Percentiles rank a stretch among this genome's conserved stretches.
Conservation (phyloP, 2,888 invertebrate species). For the Drosophila subsilvestris region DNA sequence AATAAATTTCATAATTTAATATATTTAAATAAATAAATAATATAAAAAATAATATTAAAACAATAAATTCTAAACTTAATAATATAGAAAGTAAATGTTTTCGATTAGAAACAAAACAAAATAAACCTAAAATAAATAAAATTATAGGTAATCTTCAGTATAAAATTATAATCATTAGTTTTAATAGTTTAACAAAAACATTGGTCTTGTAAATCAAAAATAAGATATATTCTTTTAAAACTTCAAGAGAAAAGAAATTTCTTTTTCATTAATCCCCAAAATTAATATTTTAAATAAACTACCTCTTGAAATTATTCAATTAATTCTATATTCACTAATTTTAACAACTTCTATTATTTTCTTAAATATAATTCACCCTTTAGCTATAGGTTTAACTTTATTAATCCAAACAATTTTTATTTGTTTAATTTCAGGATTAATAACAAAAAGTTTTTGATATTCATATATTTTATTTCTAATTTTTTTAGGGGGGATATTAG, state of each 20-base stretch:
- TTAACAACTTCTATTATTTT: conserved; percentile 56
- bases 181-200: too few species aligned
- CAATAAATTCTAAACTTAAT: conserved; percentile 87
- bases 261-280: conserved; percentile 88
- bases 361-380: conserved; percentile 85
- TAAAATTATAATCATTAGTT: too few species aligned
- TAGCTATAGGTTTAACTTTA: conserved; percentile 86
- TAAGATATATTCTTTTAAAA: too few species aligned
- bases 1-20: conserved; percentile 85
- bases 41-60: conserved; percentile 86
- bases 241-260: conserved; percentile 85
- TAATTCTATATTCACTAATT: conserved; percentile 57
- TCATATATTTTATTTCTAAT: conserved; percentile 87
- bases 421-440: conserved; percentile 84
- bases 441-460: conserved; percentile 86
- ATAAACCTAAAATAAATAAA: conserved; percentile 17
- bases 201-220: too few species aligned
- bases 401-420: conserved; percentile 85
- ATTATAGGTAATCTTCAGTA: too few species aligned
- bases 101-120: conserved; percentile 86
- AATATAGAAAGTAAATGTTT: conserved; percentile 87
- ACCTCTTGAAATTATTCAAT: conserved; percentile 85
- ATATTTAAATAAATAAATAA: conserved; percentile 85
- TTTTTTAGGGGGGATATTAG: conserved; percentile 87
- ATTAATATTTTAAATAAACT: conserved; percentile 89